These are phyloP conservation scores for Muraenolepis orangiensis DNA, from an alignment of 2,797 vertebrate species.

Conservation along the genomic window DNA sequence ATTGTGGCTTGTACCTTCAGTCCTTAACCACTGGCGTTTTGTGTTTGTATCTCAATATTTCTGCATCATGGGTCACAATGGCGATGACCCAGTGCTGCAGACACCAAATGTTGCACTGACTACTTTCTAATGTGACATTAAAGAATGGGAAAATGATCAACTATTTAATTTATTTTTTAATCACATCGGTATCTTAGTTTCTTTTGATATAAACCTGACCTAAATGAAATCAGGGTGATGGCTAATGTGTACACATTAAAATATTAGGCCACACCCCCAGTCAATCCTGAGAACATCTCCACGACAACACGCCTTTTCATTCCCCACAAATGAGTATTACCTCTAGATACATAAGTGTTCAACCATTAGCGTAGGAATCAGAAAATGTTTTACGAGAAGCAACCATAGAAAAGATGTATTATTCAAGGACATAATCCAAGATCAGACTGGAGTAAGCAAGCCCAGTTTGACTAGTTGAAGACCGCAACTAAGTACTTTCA, in stretches of 20 bases:
- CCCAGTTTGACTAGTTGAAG: neutral
- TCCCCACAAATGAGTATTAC: neutral
- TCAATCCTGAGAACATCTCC: neutral
- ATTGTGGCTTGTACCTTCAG: neutral
- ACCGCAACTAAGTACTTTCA: too few species aligned
- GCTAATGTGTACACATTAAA: neutral
- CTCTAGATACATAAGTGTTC: neutral
- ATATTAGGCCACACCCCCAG: neutral
- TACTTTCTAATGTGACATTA: conserved; percentile 68
- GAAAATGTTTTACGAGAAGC: neutral
- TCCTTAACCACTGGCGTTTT: conserved; percentile 21
- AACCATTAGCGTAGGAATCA: neutral
- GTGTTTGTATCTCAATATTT: conserved; percentile 47
- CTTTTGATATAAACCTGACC: neutral
- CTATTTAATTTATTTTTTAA: neutral
- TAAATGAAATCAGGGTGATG: neutral
- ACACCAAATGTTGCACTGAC: conserved; percentile 34
- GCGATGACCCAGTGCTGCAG: conserved; percentile 68
- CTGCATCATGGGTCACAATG: conserved; percentile 45
- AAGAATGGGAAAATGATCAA: conserved; percentile 25
- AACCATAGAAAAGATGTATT: neutral
- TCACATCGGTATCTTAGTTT: too few species aligned
- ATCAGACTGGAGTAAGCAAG: neutral
- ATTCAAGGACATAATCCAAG: neutral
- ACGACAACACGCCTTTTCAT: neutral